Evolutionary conservation across 2,888 invertebrate genomes (phyloP), one percentile per base, ranked within the genome.

Genomic region (Thereva nobilitata): DNA sequence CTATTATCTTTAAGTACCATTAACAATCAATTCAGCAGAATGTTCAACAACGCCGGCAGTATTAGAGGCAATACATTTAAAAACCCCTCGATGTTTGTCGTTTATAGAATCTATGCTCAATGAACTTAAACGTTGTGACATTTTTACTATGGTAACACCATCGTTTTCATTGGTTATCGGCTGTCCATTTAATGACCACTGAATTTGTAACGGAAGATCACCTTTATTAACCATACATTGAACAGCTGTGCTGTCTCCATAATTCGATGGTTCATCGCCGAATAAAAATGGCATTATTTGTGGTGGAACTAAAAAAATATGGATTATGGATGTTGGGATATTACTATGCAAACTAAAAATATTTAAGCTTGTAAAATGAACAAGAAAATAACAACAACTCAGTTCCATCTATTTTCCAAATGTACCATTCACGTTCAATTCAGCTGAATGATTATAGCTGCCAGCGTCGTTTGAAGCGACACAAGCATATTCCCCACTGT

Each of bases 141-240:
- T 85, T 79, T 84, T 85, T 53, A 84, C 83, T 45, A 86, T 83
- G 0, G 84, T 81, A 67, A 87, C 82, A 72, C 87, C 86, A 71
- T 81, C 80, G 67, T 84, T 84, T 76, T 82, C 83, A 72, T 78
- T 82, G 66, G 75, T 83, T 73, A 84, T 86, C 73, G 82, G 84
- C 76, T 81, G 84, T 72, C 86, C 87, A 80, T 92, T 89, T 71
- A 91, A 86, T 38, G 84, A 84, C 93, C 93, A 93, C 63, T 85
- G 85, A 64, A 93, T 87, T 75, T 86, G 86, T 42, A 93, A 83
- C 5, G 93, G 93, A 59, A 86, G 83, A 77, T 93, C 93, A 52
- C 94, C 92, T 79, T 91, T 90, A 55, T 86, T 85, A 47, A 91
- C 87, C 82, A 89, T 87, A 78, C 92, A 92, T 71, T 87, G 86